Conservation (phyloP, 2,888 invertebrate species). For the Hypercompe scribonia region DNA sequence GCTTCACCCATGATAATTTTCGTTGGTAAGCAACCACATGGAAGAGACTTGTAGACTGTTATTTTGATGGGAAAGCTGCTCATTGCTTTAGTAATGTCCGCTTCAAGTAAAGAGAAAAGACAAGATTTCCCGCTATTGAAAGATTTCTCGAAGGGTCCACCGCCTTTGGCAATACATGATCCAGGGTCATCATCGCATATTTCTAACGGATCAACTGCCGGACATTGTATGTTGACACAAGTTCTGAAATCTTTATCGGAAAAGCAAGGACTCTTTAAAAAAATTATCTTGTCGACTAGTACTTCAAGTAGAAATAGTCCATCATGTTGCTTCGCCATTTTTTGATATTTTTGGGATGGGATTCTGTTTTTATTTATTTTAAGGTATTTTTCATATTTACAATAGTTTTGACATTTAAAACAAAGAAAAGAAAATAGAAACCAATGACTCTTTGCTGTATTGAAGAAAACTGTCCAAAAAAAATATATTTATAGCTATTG, state of each 20-base stretch:
- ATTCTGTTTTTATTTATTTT: slow-evolving; percentile 53
- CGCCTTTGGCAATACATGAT: slow-evolving; percentile 69
- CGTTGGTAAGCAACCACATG: slow-evolving; percentile 88
- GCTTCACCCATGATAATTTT: slow-evolving; percentile 87
- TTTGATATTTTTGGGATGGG: slow-evolving; percentile 67
- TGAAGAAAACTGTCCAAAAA: background rate
- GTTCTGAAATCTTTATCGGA: slow-evolving; percentile 84
- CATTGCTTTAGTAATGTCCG: slow-evolving; percentile 83
- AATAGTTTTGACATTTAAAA: slow-evolving; percentile 56
- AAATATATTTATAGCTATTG: background rate
- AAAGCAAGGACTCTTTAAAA: slow-evolving; percentile 76
- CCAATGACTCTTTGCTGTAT: background rate
- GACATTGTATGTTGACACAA: slow-evolving; percentile 87
- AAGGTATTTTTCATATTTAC: slow-evolving; percentile 45
- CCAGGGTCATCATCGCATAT: slow-evolving; percentile 88
- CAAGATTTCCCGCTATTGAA: slow-evolving; percentile 90
- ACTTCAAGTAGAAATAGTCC: slow-evolving; percentile 89
- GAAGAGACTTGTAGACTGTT: slow-evolving; percentile 87
- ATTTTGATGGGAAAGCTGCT: slow-evolving; percentile 86
- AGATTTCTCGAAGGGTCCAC: slow-evolving; percentile 75
- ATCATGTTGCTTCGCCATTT: slow-evolving; percentile 82
- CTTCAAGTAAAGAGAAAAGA: slow-evolving; percentile 87
- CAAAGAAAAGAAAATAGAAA: slow-evolving; percentile 58
- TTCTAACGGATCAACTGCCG: slow-evolving; percentile 86
- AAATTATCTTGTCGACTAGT: slow-evolving; percentile 84